Evolutionary conservation across 2,888 invertebrate genomes (phyloP).

Genomic region (Tromatobia lineatoria): DNA sequence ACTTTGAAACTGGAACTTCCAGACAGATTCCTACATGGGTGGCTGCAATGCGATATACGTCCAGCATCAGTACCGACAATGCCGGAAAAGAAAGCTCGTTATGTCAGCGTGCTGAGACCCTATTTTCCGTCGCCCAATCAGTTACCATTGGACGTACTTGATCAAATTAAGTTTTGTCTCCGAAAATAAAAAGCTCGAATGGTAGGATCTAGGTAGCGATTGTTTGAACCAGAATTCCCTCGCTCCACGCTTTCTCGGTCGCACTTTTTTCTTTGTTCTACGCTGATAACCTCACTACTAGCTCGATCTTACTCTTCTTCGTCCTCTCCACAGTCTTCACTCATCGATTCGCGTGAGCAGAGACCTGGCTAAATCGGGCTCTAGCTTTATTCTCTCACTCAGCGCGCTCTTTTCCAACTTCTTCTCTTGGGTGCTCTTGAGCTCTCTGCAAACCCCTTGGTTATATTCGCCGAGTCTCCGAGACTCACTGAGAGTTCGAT

Average conservation of each 20-base stretch:
- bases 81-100: conserved; percentile 32
- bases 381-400: conserved; percentile 44
- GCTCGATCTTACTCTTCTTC: conserved; percentile 51
- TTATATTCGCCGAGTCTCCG: conserved; percentile 53
- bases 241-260: conserved; percentile 9
- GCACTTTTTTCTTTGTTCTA: conserved; percentile 12
- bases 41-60: background rate
- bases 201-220: conserved; percentile 37
- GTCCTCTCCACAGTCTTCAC: conserved; percentile 35
- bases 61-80: conserved; percentile 4
- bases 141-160: conserved; percentile 47
- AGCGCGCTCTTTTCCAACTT: conserved; percentile 32
- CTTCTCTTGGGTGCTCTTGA: conserved; percentile 47
- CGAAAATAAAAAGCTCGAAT: conserved; percentile 47
- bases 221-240: conserved; percentile 33
- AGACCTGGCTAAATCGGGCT: conserved; percentile 58
- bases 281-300: conserved; percentile 19
- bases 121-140: conserved; percentile 57
- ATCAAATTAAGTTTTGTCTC: conserved; percentile 54
- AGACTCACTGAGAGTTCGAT: conserved; percentile 44
- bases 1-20: too few relatives aligned
- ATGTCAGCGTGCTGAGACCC: conserved; percentile 21
- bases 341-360: conserved; percentile 57
- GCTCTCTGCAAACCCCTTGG: conserved; percentile 36
- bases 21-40: too few relatives aligned